These are phyloP conservation scores for Brachypalpus laphriformis DNA, from an alignment of 2,888 invertebrate genomes.

Conservation along the genomic window DNA sequence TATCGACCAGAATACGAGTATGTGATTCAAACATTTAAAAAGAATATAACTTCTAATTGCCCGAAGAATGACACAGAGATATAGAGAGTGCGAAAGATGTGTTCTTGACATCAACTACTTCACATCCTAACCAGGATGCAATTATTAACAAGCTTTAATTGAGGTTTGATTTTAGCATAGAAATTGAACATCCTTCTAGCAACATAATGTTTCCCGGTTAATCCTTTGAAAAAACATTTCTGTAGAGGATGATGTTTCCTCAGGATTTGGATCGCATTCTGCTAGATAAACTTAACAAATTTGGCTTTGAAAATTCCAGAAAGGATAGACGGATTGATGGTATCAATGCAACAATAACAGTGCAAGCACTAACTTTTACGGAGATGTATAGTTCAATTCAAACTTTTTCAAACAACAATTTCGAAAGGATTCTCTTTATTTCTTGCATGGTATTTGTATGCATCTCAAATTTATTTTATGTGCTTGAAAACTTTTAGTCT, in stretches of 20 bases:
- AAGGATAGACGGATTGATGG: background rate
- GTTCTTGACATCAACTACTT: slow-evolving; percentile 4
- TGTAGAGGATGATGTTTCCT: background rate
- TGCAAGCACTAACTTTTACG: background rate
- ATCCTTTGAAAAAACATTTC: background rate
- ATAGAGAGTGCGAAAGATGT: too few species aligned
- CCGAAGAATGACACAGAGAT: too few species aligned
- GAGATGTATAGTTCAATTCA: background rate
- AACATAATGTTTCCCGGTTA: background rate
- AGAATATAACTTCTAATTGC: slow-evolving; percentile 9
- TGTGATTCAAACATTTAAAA: slow-evolving; percentile 9
- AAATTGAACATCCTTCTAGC: background rate
- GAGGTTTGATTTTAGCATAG: background rate
- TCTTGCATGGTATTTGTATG: too few species aligned
- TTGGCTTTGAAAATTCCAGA: background rate
- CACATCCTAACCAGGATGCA: background rate
- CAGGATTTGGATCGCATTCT: background rate
- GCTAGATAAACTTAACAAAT: background rate
- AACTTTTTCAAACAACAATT: background rate
- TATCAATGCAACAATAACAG: background rate
- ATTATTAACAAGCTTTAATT: background rate
- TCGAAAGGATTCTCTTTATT: background rate
- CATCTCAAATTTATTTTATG: background rate
- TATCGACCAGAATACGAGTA: background rate
- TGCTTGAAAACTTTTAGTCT: background rate